Evolutionary conservation across 2,888 invertebrate species (phyloP).

Genomic region (Leucophenga montana): DNA sequence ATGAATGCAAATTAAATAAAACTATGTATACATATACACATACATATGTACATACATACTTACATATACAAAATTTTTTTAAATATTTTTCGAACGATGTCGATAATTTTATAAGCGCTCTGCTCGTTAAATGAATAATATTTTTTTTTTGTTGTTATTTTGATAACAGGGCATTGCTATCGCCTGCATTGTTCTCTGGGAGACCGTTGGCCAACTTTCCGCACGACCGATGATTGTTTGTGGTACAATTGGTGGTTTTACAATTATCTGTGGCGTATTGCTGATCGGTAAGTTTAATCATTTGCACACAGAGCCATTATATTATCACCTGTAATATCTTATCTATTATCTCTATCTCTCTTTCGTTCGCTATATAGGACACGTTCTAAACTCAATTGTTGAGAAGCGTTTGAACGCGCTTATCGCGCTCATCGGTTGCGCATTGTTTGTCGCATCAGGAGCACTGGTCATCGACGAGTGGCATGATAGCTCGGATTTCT

Average conservation of each 20-base stretch:
- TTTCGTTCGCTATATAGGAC: conserved; percentile 51
- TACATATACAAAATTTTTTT: no score
- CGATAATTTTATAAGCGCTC: no score
- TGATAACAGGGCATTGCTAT: conserved; percentile 64
- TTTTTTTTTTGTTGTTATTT: neutral
- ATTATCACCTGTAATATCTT: neutral
- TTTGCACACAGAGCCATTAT: no score
- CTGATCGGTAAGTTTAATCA: conserved; percentile 58
- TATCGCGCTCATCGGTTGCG: conserved; percentile 66
- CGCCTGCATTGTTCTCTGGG: conserved; percentile 67
- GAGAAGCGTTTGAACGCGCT: conserved; percentile 71
- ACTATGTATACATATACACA: no score
- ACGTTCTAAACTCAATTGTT: conserved; percentile 64
- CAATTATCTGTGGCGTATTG: conserved; percentile 67
- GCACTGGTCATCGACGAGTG: conserved; percentile 70
- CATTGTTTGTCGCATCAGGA: conserved; percentile 67
- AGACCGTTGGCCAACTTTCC: conserved; percentile 55
- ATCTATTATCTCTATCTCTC: neutral
- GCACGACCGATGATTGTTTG: conserved; percentile 60
- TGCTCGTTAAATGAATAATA: no score
- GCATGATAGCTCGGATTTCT: conserved; percentile 58
- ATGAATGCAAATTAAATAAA: neutral
- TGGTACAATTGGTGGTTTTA: conserved; percentile 69
- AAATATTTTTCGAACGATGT: no score
- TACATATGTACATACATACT: neutral